These are phyloP conservation scores for Hymenopus coronatus DNA, from an alignment of 2,888 invertebrate species.

Conservation along the genomic window DNA sequence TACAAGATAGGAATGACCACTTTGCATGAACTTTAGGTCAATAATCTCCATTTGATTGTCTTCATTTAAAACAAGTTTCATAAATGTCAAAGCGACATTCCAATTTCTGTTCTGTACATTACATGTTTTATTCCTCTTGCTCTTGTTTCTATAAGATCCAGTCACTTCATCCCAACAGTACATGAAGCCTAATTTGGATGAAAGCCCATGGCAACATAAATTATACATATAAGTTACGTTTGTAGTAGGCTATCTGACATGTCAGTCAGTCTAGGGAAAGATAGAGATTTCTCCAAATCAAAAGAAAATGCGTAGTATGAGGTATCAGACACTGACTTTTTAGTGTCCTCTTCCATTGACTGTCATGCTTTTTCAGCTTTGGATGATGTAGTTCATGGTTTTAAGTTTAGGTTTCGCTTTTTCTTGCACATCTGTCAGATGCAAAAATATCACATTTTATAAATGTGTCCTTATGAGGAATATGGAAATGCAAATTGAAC, in stretches of 20 bases:
- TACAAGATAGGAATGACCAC: background rate
- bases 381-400: background rate
- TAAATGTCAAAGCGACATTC: background rate
- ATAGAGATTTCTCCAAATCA: constrained; percentile 6
- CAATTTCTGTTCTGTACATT: background rate
- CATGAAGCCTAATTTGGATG: too few relatives aligned
- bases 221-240: background rate
- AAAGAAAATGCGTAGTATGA: background rate
- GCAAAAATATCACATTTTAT: background rate
- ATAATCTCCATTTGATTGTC: background rate
- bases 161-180: background rate
- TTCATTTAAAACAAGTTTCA: too few relatives aligned
- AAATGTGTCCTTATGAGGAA: background rate
- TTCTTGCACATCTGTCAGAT: background rate
- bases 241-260: background rate
- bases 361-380: constrained; percentile 1
- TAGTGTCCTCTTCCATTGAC: background rate
- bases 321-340: too few relatives aligned
- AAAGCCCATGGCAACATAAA: background rate
- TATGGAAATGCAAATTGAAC: constrained; percentile 15
- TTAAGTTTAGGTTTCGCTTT: background rate
- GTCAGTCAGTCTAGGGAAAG: background rate
- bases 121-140: too few relatives aligned
- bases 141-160: background rate
- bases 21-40: constrained; percentile 10